These are phyloP conservation scores for Enteromius radiatus DNA, from an alignment of 2,797 vertebrate species.

Conservation along the genomic window DNA sequence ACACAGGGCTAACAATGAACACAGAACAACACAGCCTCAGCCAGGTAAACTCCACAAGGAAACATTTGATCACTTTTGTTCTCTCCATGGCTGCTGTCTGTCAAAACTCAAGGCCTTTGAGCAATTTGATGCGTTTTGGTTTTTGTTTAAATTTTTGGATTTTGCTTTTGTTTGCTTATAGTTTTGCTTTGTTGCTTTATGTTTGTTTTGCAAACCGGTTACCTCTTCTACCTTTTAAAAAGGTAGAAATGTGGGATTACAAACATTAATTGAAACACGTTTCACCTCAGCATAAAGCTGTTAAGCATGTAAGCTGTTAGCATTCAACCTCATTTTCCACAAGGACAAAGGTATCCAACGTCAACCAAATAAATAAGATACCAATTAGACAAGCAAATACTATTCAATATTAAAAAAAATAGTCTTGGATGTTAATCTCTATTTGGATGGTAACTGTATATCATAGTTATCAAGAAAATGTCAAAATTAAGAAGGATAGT, in stretches of 20 bases:
- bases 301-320: neutral
- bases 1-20: neutral
- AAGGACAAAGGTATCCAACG: too few relatives aligned
- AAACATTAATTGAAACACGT: neutral
- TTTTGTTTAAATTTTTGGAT: neutral
- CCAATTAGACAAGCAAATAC: conserved; percentile 27
- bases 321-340: too few relatives aligned
- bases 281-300: neutral
- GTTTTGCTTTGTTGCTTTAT: neutral
- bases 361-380: conserved; percentile 24
- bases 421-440: neutral
- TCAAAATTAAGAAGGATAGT: neutral
- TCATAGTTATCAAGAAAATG: neutral
- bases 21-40: neutral
- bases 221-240: neutral
- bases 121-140: neutral
- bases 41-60: neutral
- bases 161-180: neutral
- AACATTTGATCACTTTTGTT: conserved; percentile 22
- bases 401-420: conserved; percentile 12
- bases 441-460: neutral
- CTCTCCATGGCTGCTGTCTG: conserved; percentile 19
- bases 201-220: neutral
- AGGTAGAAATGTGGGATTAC: neutral
- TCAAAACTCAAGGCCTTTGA: conserved; percentile 6